Evolutionary conservation across 2,113 vertebrate genomes (phyloP).

Genomic region (Glareola pratincola): DNA sequence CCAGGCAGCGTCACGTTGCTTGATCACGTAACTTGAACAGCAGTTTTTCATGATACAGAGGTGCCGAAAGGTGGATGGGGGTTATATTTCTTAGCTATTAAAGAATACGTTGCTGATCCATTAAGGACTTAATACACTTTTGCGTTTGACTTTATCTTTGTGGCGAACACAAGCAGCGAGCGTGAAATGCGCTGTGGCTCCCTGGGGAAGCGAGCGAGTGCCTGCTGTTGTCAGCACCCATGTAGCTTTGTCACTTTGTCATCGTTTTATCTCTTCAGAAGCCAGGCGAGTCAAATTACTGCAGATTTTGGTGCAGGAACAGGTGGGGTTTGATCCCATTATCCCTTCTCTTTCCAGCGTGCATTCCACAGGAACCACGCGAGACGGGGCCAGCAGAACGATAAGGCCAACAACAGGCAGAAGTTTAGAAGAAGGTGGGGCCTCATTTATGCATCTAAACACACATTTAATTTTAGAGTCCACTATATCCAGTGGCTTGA

Average conservation of each 20-base stretch:
- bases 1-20: not conserved
- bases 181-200: not conserved
- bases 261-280: not conserved
- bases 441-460: not conserved
- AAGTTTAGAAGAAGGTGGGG: not conserved
- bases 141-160: not conserved
- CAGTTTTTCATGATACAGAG: not conserved
- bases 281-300: not conserved
- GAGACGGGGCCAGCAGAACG: not conserved
- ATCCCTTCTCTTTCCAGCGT: not conserved
- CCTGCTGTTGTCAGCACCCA: not conserved
- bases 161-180: not conserved
- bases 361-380: not conserved
- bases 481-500: not conserved
- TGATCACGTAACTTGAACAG: not conserved
- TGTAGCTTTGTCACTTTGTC: not conserved
- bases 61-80: not conserved
- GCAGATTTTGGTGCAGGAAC: not conserved
- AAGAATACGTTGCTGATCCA: not conserved
- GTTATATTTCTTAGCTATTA: not conserved
- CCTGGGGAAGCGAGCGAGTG: not conserved
- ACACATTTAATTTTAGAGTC: not conserved
- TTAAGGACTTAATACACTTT: not conserved
- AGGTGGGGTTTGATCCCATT: not conserved
- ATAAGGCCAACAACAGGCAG: not conserved